phyloP scores from a whole-genome alignment of 2,888 invertebrate species.

The Drosophila subquinaria region DNA sequence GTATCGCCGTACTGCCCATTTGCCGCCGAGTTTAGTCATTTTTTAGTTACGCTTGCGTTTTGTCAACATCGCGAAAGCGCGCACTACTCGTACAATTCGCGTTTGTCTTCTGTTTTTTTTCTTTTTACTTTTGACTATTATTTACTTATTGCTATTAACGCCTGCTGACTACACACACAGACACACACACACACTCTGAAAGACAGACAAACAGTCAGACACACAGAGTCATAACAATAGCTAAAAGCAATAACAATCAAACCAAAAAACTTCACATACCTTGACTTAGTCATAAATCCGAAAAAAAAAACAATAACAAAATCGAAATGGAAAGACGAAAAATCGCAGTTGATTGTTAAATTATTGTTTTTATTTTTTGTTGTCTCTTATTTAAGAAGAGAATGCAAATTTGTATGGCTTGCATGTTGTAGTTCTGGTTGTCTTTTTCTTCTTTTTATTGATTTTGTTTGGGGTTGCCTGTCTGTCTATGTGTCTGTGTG shows the following conservation, averaged over 20 bases:
- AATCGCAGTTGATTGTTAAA: conserved; percentile 46
- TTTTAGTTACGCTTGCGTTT: conserved; percentile 80
- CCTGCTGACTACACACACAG: conserved; percentile 43
- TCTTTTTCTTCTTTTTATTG: conserved; percentile 18
- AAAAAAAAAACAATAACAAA: conserved; percentile 7
- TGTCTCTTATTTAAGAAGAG: conserved; percentile 15
- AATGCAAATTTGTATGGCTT: conserved; percentile 28
- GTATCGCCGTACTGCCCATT: conserved; percentile 65
- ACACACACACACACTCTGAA: conserved; percentile 14
- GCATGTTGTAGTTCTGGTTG: conserved; percentile 5
- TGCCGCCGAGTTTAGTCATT: conserved; percentile 76
- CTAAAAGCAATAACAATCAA: conserved; percentile 41
- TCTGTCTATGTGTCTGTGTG: conserved; percentile 65
- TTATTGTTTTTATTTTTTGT: neutral
- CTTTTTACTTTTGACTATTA: conserved; percentile 26
- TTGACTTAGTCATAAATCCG: conserved; percentile 61
- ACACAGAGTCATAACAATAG: conserved; percentile 32
- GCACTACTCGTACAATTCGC: conserved; percentile 48
- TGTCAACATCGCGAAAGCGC: conserved; percentile 78
- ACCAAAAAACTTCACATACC: conserved; percentile 59
- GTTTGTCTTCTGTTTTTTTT: conserved; percentile 35
- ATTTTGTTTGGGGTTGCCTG: conserved; percentile 35
- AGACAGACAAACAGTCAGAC: conserved; percentile 18
- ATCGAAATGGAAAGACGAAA: conserved; percentile 8
- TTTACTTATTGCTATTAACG: conserved; percentile 51